Evolutionary conservation across 2,113 vertebrate genomes (phyloP), one percentile per base, ranked within the genome.

Genomic region (Psammodynastes pulverulentus): DNA sequence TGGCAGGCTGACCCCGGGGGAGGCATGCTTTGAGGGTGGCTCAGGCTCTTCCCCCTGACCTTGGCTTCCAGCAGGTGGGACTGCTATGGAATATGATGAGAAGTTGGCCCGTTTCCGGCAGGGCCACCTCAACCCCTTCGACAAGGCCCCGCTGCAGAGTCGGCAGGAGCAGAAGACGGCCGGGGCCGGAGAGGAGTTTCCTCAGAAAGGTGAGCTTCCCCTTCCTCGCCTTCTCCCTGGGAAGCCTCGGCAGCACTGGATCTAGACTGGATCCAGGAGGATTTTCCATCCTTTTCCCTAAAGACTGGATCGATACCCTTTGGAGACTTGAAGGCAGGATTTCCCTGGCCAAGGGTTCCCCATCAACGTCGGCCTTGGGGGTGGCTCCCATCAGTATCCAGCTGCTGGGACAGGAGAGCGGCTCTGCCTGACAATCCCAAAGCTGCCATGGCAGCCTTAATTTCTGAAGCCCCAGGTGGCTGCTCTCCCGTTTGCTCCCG

Each of bases 101-200:
- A 98, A 97, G 98, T 97, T 99, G 95, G 98, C 98, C 93, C 97
- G 98, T 88, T 99, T 99, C 95, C 99, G 99, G 91, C 98, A 99
- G 97, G 98, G 97, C 91, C 99, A 99, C 93, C 98, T 99, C 97
- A 99, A 99, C 97, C 99, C 99, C 12, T 99, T 99, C 95, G 97
- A 99, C 96, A 98, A 98, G 92, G 89, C 79, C 89, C 95, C 86
- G 0, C 93, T 93, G 84, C 92, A 92, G 0, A 62, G 0, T 10
- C 96, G 96, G 91, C 95, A 90, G 93, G 98, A 98, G 5, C 98
- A 97, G 3, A 95, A 96, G 93, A 94, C 94, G 3, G 34, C 89
- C 0, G 94, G 96, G 45, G 96, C 95, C 53, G 95, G 93, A n/a
- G 97, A 95, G 3, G 97, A 94, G 0, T 86, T 94, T 6, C 89